Evolutionary conservation across 2,888 invertebrate genomes (phyloP).

Genomic region (Slavum lentiscoides): DNA sequence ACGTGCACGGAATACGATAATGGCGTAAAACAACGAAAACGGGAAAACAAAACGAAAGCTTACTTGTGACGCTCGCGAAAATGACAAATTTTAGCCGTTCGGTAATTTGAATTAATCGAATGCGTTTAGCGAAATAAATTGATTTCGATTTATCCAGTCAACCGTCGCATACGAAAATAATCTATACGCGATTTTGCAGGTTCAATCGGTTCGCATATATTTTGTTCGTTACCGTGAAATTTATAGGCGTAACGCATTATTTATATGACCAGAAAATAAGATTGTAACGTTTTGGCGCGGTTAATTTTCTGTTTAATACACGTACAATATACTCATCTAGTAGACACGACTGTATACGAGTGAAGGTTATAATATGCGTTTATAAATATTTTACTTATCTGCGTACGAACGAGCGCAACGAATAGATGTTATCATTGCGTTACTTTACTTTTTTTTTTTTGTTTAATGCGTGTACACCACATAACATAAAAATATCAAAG

Average conservation of each 20-base stretch:
- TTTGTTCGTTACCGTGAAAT: neutral
- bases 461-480: neutral
- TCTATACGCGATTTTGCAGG: neutral
- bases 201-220: constrained; percentile 9
- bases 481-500: neutral
- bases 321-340: too few relatives aligned
- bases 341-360: neutral
- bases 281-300: neutral
- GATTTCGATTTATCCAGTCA: neutral
- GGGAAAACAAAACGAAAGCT: too few relatives aligned
- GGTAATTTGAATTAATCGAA: too few relatives aligned
- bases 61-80: too few relatives aligned
- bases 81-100: too few relatives aligned
- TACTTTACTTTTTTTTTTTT: neutral
- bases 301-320: neutral
- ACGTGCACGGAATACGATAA: too few relatives aligned
- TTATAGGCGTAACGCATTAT: neutral
- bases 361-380: neutral
- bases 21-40: too few relatives aligned
- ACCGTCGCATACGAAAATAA: neutral
- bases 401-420: too few relatives aligned
- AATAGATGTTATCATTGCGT: neutral
- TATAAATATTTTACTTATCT: too few relatives aligned
- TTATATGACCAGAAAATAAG: neutral
- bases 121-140: neutral